Percentiles rank a stretch among this genome's conserved stretches.
Evolutionary conservation across 2,888 invertebrate species (phyloP).

Genomic region (Epinotia brunnichana): DNA sequence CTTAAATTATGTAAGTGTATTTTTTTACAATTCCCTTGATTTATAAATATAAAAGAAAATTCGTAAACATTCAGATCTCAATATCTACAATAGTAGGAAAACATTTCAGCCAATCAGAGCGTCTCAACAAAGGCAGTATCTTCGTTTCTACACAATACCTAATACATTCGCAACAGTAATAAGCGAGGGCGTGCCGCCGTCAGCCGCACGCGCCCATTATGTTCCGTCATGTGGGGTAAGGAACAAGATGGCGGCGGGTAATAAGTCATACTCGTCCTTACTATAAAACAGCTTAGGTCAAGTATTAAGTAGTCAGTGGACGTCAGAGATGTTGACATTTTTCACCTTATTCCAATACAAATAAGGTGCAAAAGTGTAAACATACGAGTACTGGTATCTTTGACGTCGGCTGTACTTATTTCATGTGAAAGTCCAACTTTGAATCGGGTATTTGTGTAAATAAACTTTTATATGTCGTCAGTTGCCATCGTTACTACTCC

Average conservation of each 20-base stretch:
- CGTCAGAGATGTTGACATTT: no score
- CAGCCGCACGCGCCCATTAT: conserved; percentile 76
- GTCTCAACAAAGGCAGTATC: conserved; percentile 28
- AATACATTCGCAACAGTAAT: conserved; percentile 71
- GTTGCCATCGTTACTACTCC: no score
- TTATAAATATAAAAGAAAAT: background rate
- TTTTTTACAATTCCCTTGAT: no score
- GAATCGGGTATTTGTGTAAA: no score
- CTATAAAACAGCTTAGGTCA: background rate
- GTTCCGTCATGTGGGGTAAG: conserved; percentile 51
- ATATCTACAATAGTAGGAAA: conserved; percentile 7
- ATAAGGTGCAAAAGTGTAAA: no score
- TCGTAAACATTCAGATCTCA: background rate
- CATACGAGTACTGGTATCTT: no score
- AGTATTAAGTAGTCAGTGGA: no score
- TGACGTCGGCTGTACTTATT: no score
- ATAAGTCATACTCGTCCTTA: conserved; percentile 4
- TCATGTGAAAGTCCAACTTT: no score
- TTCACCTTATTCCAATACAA: no score
- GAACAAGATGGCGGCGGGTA: conserved; percentile 46
- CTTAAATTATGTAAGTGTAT: no score
- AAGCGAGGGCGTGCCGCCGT: conserved; percentile 68
- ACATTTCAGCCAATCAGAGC: conserved; percentile 15
- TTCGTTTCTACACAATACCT: conserved; percentile 60
- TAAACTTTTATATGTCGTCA: no score